Percentiles rank a stretch among this genome's conserved stretches.
These are phyloP conservation scores for Oenanthe melanoleuca DNA, from an alignment of 2,113 vertebrate genomes.

Conservation along the genomic window DNA sequence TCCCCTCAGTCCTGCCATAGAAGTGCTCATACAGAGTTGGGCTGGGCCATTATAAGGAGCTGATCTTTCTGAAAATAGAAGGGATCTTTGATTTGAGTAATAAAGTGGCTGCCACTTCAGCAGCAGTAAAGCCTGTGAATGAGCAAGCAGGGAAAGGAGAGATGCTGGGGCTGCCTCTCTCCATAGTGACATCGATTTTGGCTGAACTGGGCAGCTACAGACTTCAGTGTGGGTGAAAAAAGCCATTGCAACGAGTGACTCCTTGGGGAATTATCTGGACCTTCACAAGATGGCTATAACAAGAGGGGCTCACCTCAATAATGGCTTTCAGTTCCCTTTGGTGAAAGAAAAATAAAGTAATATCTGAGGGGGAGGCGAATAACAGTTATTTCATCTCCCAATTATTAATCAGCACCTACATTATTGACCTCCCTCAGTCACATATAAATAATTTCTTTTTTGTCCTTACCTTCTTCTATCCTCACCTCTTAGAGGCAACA, in stretches of 20 bases:
- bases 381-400: neutral
- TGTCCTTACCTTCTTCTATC: neutral
- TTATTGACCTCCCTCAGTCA: neutral
- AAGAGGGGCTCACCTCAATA: neutral
- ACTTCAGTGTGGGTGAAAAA: neutral
- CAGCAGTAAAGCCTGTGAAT: neutral
- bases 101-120: neutral
- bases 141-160: neutral
- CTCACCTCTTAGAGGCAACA: neutral
- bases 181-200: neutral
- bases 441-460: neutral
- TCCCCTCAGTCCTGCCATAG: neutral
- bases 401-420: neutral
- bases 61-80: neutral
- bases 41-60: neutral
- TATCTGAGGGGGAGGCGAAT: neutral
- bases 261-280: neutral
- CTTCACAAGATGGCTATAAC: neutral
- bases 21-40: neutral
- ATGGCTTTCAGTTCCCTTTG: neutral
- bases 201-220: neutral
- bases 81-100: neutral
- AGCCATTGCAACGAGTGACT: neutral
- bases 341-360: neutral
- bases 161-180: neutral